Evolutionary conservation across 2,113 vertebrate species (phyloP).

Genomic region (Telmatochromis bifrenatus): DNA sequence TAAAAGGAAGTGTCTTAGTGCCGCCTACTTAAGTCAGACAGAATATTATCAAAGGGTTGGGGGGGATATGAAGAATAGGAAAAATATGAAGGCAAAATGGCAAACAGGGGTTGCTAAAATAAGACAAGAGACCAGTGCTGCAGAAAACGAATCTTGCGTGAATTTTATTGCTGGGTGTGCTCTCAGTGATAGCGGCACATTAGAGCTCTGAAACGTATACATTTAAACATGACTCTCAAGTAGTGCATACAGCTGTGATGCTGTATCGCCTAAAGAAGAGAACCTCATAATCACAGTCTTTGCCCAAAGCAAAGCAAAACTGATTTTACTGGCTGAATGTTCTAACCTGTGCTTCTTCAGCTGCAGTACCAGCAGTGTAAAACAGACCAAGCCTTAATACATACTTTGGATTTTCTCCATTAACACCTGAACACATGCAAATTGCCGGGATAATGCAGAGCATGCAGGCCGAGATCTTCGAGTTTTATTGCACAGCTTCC

Average conservation of each 20-base stretch:
- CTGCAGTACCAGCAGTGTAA: not conserved
- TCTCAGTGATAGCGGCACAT: not conserved
- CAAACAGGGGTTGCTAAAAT: not conserved
- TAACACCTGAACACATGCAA: not conserved
- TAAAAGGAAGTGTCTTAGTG: not conserved
- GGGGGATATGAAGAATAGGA: not conserved
- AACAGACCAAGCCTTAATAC: not conserved
- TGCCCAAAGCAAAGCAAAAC: not conserved
- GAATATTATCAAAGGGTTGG: not conserved
- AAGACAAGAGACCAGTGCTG: not conserved
- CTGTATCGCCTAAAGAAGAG: not conserved
- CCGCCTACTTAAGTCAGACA: not conserved
- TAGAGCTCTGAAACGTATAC: not conserved
- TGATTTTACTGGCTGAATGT: not conserved
- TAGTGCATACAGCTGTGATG: not conserved
- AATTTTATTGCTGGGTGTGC: not conserved
- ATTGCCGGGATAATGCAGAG: not conserved
- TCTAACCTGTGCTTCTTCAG: not conserved
- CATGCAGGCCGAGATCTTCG: rapidly evolving
- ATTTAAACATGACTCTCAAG: not conserved
- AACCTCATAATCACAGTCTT: not conserved
- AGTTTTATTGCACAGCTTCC: not conserved
- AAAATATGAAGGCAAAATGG: not conserved
- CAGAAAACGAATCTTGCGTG: not conserved
- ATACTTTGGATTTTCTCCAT: not conserved